phyloP scores from a whole-genome alignment of 1,140 invertebrate genomes.

The Charaxes varanes region DNA sequence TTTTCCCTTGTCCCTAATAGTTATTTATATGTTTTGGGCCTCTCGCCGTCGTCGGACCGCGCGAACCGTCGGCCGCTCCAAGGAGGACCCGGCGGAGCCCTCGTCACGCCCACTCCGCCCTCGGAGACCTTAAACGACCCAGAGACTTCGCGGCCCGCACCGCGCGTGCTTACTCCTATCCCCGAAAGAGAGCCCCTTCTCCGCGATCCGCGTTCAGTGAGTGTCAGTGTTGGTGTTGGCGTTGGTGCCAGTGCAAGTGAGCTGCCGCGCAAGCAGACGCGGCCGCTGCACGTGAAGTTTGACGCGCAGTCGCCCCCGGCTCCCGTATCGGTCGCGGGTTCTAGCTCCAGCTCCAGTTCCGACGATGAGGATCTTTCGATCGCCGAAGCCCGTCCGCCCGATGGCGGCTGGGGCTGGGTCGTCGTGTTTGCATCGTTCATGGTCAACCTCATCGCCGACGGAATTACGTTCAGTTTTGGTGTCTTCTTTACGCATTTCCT shows the following conservation, averaged over 20 bases:
- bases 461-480: constrained; percentile 91
- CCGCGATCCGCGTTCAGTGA: constrained; percentile 23
- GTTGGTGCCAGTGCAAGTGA: constrained; percentile 13
- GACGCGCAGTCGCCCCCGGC: constrained; percentile 59
- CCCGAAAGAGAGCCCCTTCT: constrained; percentile 60
- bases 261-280: constrained; percentile 45
- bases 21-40: too few species aligned
- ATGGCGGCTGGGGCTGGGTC: constrained; percentile 88
- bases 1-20: too few species aligned
- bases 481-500: constrained; percentile 88
- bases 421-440: constrained; percentile 90
- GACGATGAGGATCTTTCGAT: constrained; percentile 78
- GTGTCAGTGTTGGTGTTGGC: background rate
- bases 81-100: constrained; percentile 62
- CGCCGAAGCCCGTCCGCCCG: constrained; percentile 80
- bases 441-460: constrained; percentile 93
- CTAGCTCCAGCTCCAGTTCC: constrained; percentile 69
- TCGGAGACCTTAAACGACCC: constrained; percentile 51
- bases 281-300: constrained; percentile 77
- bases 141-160: constrained; percentile 49
- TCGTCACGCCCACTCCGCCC: constrained; percentile 33
- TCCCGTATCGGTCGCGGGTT: constrained; percentile 65
- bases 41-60: constrained; percentile 55
- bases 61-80: constrained; percentile 57
- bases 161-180: constrained; percentile 49